A percentile compares a stretch with the other conserved stretches of the same genome.
Evolutionary conservation across 1,140 invertebrate species (phyloP).

Genomic region (Lucilia sericata): DNA sequence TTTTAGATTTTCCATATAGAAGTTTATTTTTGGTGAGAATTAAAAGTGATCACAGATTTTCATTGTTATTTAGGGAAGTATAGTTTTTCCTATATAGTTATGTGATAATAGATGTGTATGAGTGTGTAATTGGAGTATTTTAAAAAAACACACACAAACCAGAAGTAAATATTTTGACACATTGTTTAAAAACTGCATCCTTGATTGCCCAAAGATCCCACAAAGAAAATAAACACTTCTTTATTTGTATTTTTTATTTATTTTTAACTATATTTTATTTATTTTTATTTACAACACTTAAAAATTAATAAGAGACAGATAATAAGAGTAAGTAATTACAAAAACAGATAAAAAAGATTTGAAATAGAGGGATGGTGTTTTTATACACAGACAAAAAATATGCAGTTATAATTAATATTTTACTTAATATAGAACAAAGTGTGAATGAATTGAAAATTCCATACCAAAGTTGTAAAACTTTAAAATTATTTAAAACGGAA

Average conservation of each 20-base stretch:
- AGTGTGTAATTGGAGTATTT: too few species aligned
- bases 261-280: conserved; percentile 40
- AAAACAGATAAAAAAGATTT: conserved; percentile 26
- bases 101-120: too few species aligned
- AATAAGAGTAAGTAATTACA: conserved; percentile 22
- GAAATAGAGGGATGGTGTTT: background rate
- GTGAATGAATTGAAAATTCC: conserved; percentile 19
- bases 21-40: too few species aligned
- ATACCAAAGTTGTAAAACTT: conserved; percentile 17
- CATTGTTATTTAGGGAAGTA: too few species aligned
- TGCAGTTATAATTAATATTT: background rate
- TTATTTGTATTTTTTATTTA: background rate
- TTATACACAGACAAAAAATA: background rate
- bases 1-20: too few species aligned
- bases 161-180: background rate
- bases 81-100: too few species aligned
- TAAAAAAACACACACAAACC: background rate
- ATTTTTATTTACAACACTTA: conserved; percentile 46
- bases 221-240: background rate
- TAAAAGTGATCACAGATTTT: too few species aligned
- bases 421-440: background rate
- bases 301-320: conserved; percentile 28
- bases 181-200: background rate
- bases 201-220: background rate
- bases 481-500: background rate